These are phyloP conservation scores for Leptoclinus maculatus DNA, from an alignment of 2,797 vertebrate species.

Conservation along the genomic window DNA sequence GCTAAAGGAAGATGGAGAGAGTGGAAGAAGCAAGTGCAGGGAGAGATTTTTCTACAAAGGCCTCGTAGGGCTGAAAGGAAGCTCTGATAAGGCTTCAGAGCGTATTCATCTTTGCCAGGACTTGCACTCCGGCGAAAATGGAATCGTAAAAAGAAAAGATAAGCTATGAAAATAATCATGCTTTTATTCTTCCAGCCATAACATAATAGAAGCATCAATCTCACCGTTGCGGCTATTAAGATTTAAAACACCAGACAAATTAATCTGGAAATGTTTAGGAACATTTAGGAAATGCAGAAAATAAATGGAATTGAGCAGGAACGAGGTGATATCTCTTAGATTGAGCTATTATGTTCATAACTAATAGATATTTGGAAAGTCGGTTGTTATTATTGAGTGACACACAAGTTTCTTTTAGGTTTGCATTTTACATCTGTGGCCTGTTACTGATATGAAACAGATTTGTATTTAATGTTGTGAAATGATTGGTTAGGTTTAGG, in stretches of 20 bases:
- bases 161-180: conserved; percentile 70
- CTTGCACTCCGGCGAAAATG: conserved; percentile 66
- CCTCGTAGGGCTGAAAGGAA: conserved; percentile 62
- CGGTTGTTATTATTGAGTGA: background rate
- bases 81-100: conserved; percentile 74
- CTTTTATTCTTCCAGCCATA: conserved; percentile 63
- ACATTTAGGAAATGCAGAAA: conserved; percentile 11
- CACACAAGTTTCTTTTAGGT: background rate
- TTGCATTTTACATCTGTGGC: background rate
- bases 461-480: too few species aligned
- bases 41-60: conserved; percentile 73
- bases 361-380: background rate
- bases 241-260: conserved; percentile 53
- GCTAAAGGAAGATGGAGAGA: conserved; percentile 60
- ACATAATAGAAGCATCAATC: conserved; percentile 60
- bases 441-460: too few species aligned
- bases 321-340: background rate
- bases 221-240: conserved; percentile 50
- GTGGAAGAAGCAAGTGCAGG: conserved; percentile 54
- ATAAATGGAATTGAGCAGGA: conserved; percentile 24
- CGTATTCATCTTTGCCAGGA: conserved; percentile 66
- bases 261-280: conserved; percentile 17
- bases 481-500: too few species aligned
- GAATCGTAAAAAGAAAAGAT: conserved; percentile 77
- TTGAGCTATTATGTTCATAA: background rate